Evolutionary conservation across 2,888 invertebrate genomes (phyloP), one percentile per base, ranked within the genome.

Genomic region (Tachina grossa): DNA sequence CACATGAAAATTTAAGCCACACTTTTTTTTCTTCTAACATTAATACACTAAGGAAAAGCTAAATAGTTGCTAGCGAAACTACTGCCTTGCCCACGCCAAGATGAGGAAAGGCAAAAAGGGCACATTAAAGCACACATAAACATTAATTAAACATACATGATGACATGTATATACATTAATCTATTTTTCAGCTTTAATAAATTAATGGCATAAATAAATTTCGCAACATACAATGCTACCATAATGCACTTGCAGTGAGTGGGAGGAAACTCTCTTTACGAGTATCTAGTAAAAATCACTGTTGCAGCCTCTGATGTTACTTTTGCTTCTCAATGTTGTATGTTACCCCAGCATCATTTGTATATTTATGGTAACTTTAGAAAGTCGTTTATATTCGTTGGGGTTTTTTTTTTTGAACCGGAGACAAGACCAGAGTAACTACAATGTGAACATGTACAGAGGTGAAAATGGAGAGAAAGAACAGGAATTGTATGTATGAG

Each of bases 361-460:
- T 63, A 45, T 66, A 68, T 61, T 81, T 68, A 72, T 81, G 77
- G 14, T 41, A 77, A 49, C 77, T 74, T 74, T 63, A 14, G 16
- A 81, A 78, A 81, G 77, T 78, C 61, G 53, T 81, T 77, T 81
- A 63, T 59, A 61, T 75, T 80, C 55, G 71, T 74, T 59, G 53
- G 22, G 13, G 31, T 31, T 39, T 19, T 43, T 39, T 31, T 39
- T 19, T 43, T 39, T 16, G 49, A 68, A 68, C 61, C 68, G 77
- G 57, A 49, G 39, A 77, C 59, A 47, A 45, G 68, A 69, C 61
- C 61, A 75, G 55, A 69, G 16, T 9, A 14, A 68, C 51, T 59
- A 51, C 49, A 41, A 49, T n/a, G 14, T 9, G 16, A 57, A 74
- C 22, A 57, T 57, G 43, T 43, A 66, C 14, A 9, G 57, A 47